Percentiles rank a stretch among this genome's conserved stretches.
Conservation (phyloP, 1,140 invertebrate genomes). For the Hyles euphorbiae region DNA sequence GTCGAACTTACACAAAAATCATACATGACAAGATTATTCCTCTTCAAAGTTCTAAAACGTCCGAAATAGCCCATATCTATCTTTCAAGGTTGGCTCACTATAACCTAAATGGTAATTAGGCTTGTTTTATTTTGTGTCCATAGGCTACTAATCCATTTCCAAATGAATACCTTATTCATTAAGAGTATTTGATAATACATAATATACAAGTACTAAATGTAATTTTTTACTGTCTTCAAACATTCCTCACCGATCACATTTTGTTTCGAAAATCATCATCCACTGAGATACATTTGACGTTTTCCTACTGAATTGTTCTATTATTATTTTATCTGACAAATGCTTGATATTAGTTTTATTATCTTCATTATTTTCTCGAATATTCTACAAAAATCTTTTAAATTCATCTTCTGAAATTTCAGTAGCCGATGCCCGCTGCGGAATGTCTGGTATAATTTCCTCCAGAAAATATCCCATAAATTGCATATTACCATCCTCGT, state of each 20-base stretch:
- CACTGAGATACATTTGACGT: constrained; percentile 5
- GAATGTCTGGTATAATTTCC: constrained; percentile 16
- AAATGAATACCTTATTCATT: no score
- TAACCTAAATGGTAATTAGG: no score
- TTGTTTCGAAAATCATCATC: constrained; percentile 4
- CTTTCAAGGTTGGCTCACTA: no score
- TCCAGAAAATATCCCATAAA: constrained; percentile 35
- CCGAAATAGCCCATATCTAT: no score
- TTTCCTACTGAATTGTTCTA: constrained; percentile 5
- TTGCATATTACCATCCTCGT: constrained; percentile 39
- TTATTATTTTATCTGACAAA: not conserved
- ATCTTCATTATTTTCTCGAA: not conserved
- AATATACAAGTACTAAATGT: no score
- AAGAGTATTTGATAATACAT: no score
- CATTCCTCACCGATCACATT: constrained; percentile 5
- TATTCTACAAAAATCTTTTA: no score
- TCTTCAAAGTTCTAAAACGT: no score
- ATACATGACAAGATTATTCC: no score
- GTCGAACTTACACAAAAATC: no score
- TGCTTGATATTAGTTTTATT: not conserved
- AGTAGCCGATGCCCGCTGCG: constrained; percentile 9
- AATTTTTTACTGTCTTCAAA: not conserved
- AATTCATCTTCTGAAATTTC: constrained; percentile 21
- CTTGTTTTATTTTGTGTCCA: no score
- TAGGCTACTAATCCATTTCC: no score